phyloP scores from a whole-genome alignment of 2,113 vertebrate genomes.

The Chloebia gouldiae region DNA sequence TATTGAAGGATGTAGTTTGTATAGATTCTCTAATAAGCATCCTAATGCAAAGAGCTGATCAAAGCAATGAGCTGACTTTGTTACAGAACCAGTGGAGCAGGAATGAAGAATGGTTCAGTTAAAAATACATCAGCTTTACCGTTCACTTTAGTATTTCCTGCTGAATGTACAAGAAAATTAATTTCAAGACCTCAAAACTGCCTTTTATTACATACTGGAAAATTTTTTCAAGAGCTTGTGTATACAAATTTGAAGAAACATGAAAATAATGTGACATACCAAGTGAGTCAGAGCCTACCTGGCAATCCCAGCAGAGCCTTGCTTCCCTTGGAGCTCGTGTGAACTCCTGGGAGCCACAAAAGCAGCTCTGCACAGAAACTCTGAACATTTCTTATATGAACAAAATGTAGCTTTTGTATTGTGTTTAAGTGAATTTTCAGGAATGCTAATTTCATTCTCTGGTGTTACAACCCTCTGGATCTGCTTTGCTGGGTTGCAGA shows the following conservation, averaged over 20 bases:
- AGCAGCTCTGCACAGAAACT: not conserved
- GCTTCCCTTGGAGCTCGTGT: not conserved
- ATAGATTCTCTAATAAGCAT: not conserved
- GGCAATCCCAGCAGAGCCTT: not conserved
- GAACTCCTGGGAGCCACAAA: not conserved
- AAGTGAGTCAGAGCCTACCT: not conserved
- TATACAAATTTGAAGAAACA: conserved; percentile 16
- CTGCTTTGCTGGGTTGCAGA: not conserved
- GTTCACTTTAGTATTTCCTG: not conserved
- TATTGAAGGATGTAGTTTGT: not conserved
- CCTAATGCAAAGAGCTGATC: not conserved
- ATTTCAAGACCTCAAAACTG: not conserved
- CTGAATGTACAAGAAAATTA: conserved; percentile 7
- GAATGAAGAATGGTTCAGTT: not conserved
- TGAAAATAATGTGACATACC: not conserved
- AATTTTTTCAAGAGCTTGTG: not conserved
- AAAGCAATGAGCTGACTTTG: not conserved
- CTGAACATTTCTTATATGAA: not conserved
- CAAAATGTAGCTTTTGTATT: not conserved
- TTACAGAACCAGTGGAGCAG: not conserved
- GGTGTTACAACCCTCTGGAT: not conserved
- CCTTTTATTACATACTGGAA: conserved; percentile 49
- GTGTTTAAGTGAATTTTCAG: not conserved
- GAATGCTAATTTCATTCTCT: not conserved
- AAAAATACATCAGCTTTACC: not conserved